Evolutionary conservation across 1,140 invertebrate genomes (phyloP).

Genomic region (Calliphora vicina): DNA sequence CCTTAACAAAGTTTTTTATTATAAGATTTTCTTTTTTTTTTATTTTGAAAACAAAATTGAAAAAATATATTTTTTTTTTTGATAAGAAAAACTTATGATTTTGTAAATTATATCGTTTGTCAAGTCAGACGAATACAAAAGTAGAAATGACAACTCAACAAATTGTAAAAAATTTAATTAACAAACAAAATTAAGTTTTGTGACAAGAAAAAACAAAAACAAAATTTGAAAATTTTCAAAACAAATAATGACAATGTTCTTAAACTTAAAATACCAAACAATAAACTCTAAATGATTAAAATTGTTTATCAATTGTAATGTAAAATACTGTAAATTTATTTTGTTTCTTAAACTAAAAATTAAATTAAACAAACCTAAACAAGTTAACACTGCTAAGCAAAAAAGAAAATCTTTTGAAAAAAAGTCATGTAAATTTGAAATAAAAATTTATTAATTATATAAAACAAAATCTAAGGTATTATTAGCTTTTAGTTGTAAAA

Average conservation of each 20-base stretch:
- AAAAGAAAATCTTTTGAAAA: background rate
- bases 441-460: background rate
- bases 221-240: slow-evolving; percentile 4
- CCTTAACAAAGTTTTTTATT: too few species aligned
- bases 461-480: slow-evolving; percentile 18
- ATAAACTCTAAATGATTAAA: background rate
- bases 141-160: slow-evolving; percentile 60
- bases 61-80: background rate
- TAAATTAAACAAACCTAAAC: background rate
- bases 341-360: background rate
- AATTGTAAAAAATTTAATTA: slow-evolving; percentile 38
- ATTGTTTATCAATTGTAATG: background rate
- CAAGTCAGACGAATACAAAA: slow-evolving; percentile 44
- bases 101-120: slow-evolving; percentile 47
- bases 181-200: slow-evolving; percentile 39
- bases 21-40: too few species aligned
- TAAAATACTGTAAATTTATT: background rate
- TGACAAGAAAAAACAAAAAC: background rate
- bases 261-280: background rate
- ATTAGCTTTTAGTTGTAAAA: slow-evolving; percentile 31
- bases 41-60: too few species aligned
- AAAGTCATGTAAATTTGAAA: slow-evolving; percentile 9
- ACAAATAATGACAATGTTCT: slow-evolving; percentile 3
- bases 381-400: slow-evolving; percentile 32
- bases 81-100: slow-evolving; percentile 31